phyloP scores from a whole-genome alignment of 2,888 invertebrate genomes.

The Yponomeuta evonymella region DNA sequence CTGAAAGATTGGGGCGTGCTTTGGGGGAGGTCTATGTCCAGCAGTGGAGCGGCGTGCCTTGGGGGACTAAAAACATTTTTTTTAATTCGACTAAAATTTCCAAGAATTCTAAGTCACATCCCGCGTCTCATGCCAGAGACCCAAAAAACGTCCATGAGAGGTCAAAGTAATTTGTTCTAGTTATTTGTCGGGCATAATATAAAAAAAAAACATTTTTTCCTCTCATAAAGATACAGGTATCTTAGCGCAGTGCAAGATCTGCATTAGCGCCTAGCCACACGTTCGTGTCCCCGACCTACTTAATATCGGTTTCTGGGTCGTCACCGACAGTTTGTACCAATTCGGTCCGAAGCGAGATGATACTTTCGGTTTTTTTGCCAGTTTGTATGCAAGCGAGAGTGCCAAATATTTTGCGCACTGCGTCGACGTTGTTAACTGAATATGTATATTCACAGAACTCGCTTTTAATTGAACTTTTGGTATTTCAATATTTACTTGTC shows the following conservation, averaged over 20 bases:
- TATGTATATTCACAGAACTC: slow-evolving; percentile 46
- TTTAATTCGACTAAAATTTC: no score
- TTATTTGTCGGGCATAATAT: no score
- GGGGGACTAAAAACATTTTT: no score
- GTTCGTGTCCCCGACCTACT: not conserved
- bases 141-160: no score
- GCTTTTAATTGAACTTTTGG: not conserved
- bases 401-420: slow-evolving; percentile 75
- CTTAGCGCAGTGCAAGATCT: not conserved
- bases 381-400: slow-evolving; percentile 68
- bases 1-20: no score
- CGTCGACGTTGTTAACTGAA: slow-evolving; percentile 49
- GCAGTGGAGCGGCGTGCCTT: no score
- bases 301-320: slow-evolving; percentile 1
- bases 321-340: slow-evolving; percentile 6
- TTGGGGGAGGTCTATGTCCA: no score
- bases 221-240: not conserved
- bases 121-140: no score
- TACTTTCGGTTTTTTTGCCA: slow-evolving; percentile 57
- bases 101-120: no score
- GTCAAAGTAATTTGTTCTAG: no score
- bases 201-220: not conserved
- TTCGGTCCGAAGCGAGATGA: slow-evolving; percentile 22
- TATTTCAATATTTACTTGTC: not conserved
- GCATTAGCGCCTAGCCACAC: not conserved